phyloP scores from a whole-genome alignment of 2,888 invertebrate genomes.

The Copidosoma aretas region DNA sequence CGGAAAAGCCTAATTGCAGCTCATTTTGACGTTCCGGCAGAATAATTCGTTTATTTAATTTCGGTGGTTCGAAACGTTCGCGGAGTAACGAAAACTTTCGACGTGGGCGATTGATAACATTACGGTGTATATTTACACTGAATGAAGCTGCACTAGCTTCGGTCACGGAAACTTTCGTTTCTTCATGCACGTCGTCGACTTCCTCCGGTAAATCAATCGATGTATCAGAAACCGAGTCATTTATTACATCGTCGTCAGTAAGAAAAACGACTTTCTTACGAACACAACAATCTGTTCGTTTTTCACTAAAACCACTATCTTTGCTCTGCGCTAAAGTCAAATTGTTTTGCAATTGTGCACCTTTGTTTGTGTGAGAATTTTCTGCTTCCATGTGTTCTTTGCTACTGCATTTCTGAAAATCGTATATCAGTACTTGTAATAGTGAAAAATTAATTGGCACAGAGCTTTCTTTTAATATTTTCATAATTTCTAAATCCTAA shows the following conservation, averaged over 20 bases:
- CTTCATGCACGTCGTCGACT: neutral
- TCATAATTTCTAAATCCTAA: too few species aligned
- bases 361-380: neutral
- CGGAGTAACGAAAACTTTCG: conserved; percentile 69
- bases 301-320: conserved; percentile 1
- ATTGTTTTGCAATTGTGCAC: neutral
- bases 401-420: conserved; percentile 32
- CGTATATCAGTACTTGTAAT: too few species aligned
- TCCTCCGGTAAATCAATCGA: conserved; percentile 14
- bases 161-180: neutral
- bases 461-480: too few species aligned
- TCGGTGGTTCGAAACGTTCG: conserved; percentile 66
- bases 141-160: conserved; percentile 4
- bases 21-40: conserved; percentile 13
- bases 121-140: conserved; percentile 41
- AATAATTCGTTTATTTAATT: conserved; percentile 2
- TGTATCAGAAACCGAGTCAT: conserved; percentile 20
- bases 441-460: too few species aligned
- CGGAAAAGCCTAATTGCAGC: conserved; percentile 37
- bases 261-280: conserved; percentile 33
- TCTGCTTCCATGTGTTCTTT: conserved; percentile 9
- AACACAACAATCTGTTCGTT: neutral
- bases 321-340: neutral
- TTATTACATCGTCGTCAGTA: conserved; percentile 26
- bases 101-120: conserved; percentile 61